phyloP scores from a whole-genome alignment of 2,888 invertebrate species.

The Sussaba pulchella region DNA sequence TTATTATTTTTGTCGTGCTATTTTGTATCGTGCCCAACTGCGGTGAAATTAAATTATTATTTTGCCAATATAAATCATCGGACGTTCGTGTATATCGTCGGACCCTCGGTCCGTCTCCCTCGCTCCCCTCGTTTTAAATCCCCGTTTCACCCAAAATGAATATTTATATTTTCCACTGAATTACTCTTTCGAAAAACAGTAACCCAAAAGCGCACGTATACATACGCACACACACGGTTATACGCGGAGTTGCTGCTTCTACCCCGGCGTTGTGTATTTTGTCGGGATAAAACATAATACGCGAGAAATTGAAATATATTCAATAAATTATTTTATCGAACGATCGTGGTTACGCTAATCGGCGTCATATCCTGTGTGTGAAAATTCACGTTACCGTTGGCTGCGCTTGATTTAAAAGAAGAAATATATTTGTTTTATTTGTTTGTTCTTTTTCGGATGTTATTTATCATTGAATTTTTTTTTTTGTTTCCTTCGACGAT shows the following conservation, averaged over 20 bases:
- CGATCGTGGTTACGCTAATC: constrained; percentile 80
- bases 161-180: constrained; percentile 85
- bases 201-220: constrained; percentile 45
- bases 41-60: constrained; percentile 84
- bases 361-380: constrained; percentile 77
- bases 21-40: constrained; percentile 83
- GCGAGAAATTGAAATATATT: constrained; percentile 84
- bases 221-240: too few species aligned
- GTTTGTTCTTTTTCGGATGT: neutral
- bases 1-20: constrained; percentile 84
- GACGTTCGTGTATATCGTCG: constrained; percentile 60
- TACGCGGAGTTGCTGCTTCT: too few species aligned
- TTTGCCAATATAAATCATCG: constrained; percentile 83
- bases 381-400: constrained; percentile 59
- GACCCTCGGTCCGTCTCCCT: constrained; percentile 49
- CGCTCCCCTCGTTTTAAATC: constrained; percentile 74
- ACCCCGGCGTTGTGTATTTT: too few species aligned
- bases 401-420: constrained; percentile 13
- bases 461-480: constrained; percentile 50
- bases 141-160: constrained; percentile 80
- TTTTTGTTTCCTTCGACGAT: constrained; percentile 40
- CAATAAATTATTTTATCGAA: constrained; percentile 84
- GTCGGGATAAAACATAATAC: constrained; percentile 80
- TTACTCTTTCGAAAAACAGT: constrained; percentile 82
- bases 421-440: constrained; percentile 20